Base-by-base conservation (phyloP, 2,113 vertebrate species). In the Phaethornis superciliosus region DNA sequence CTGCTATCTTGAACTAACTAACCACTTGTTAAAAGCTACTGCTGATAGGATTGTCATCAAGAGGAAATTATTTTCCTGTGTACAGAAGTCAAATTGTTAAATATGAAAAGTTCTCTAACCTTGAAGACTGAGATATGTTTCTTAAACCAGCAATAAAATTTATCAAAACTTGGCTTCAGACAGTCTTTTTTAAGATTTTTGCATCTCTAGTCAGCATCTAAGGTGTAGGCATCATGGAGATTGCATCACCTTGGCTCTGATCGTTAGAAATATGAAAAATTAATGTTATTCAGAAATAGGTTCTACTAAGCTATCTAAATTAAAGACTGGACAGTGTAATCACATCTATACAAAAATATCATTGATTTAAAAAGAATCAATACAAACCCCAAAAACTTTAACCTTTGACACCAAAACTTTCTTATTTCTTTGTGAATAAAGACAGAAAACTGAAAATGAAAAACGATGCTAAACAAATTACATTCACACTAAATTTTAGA, bases 1-100 rank as follows among this genome's bases (percentile, higher is more conserved):
- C 51, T 80, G 17, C 47, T 70, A 33, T 65, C 37, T 33, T 72
- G 89, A 70, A 92, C 88, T 72, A 89, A n/a, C 17, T 47, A 56
- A n/a, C 17, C 44, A 56, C 18, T 28, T 82, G 56, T 63, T 95
- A 85, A 94, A 93, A 95, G 69, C 10, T 86, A 54, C 26, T 93
- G 91, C 40, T 94, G 84, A 93, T 71, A 81, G 15, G n/a, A 72
- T 23, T 94, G 78, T 94, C 93, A 96, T 35, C 93, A 94, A 76
- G 46, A 91, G 21, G 44, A 93, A 89, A 95, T 93, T 89, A 93
- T 79, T 68, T 88, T 78, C 32, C 32, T 87, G 23, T 85, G 32
- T 70, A 23, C 30, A 79, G 37, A 64, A 76, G 79, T 23, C 32
- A 78, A 74, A 80, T 32, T 3, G 1, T 88, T 83, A n/a, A 28